Base-by-base conservation (phyloP, 2,888 invertebrate genomes). In the Hedya salicella region DNA sequence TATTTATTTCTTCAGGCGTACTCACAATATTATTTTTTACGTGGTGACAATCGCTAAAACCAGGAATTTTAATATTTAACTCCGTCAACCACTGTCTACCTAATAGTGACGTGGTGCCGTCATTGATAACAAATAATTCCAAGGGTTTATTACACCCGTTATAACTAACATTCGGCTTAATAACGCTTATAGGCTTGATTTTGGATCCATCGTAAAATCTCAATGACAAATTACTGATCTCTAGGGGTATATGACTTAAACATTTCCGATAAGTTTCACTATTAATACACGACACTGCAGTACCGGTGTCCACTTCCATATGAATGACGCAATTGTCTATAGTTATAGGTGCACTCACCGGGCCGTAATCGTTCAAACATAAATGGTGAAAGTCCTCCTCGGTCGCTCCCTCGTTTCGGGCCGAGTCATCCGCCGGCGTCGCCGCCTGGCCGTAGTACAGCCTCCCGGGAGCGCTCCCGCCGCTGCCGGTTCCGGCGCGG, bases 221-320 rank as follows among this genome's bases (percentile, higher is more conserved):
- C 36, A 66, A 61, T 11, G 44, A 11, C 3, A 53, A 48, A 3
- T 36, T 44, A n/a, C 36, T 36, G 2, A 4, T 6, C 19, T 49
- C 16, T 5, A 60, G 19, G 3, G 1, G 3, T 3, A 49, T 11
- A 21, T 60, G 25, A 16, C 19, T 16, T 25, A 60, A 60, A 14
- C 25, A 60, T 16, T 8, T 13, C 9, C 36, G 19, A 48, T 75
- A 75, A 3, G 69, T 73, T 1, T n/a, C 4, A n/a, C 49, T 56
- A 67, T 69, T 75, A 5, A 74, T 71, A 44, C 75, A 75, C 0
- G 76, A 75, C n/a, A 76, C 52, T 0, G 71, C 71, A 0, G 72
- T 63, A 0, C 75, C 74, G 0, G 75, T 78, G 49, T 78, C 76
- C 0, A 73, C 40, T 56, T 75, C 73, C 75, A 78, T 76, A 5